Conservation (phyloP, 2,888 invertebrate genomes). For the Mesoligia furuncula region DNA sequence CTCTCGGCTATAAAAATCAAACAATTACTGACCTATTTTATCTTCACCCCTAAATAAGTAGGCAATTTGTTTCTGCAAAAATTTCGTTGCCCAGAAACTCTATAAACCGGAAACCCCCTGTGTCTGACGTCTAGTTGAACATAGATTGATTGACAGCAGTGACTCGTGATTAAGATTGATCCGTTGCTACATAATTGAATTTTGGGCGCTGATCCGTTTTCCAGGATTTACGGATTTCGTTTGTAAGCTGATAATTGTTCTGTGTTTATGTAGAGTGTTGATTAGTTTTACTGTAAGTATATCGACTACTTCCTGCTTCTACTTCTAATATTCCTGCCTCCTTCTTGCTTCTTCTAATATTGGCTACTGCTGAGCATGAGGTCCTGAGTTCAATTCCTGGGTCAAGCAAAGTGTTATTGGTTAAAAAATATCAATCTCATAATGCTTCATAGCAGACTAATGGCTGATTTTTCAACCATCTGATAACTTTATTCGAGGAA, state of each 20-base stretch:
- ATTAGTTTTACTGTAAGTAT: not conserved
- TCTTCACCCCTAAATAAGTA: not conserved
- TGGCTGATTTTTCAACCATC: no score
- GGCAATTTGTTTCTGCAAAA: not conserved
- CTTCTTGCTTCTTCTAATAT: not conserved
- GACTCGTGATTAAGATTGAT: slow-evolving; percentile 62
- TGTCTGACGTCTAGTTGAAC: slow-evolving; percentile 25
- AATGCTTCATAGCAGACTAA: not conserved
- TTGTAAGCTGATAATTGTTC: slow-evolving; percentile 27
- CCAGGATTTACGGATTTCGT: slow-evolving; percentile 22
- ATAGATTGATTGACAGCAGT: slow-evolving; percentile 45
- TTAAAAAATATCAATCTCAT: no score
- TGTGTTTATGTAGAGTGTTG: not conserved
- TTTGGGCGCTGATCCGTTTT: slow-evolving; percentile 51
- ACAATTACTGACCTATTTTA: not conserved
- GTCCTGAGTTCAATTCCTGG: not conserved
- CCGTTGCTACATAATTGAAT: slow-evolving; percentile 55
- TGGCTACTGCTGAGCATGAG: not conserved
- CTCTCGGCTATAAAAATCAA: not conserved
- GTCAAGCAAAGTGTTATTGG: not conserved
- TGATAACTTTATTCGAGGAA: no score
- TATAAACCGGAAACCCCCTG: slow-evolving; percentile 3
- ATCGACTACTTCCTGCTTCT: not conserved
- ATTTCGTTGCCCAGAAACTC: not conserved
- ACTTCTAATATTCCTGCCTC: no score